Evolutionary conservation across 2,888 invertebrate species (phyloP).

Genomic region (Caenorhabditis japonica): DNA sequence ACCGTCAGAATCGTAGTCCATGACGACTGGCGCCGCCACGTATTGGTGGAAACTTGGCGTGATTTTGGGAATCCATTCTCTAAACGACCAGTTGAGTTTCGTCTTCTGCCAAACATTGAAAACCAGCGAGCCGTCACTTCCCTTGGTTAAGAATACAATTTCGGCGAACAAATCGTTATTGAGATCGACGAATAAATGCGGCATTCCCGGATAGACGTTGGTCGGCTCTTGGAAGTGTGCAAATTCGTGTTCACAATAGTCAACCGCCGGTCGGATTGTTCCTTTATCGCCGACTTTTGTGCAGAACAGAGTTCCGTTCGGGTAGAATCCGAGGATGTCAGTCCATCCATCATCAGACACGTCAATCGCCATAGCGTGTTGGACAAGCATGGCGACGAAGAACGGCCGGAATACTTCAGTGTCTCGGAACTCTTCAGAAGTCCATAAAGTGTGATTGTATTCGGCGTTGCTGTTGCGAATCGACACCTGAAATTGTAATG

Average conservation of each 20-base stretch:
- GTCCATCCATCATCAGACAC: slow-evolving; percentile 72
- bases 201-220: slow-evolving; percentile 53
- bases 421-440: slow-evolving; percentile 6
- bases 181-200: slow-evolving; percentile 61
- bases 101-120: slow-evolving; percentile 40
- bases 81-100: slow-evolving; percentile 37
- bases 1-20: slow-evolving; percentile 72
- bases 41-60: slow-evolving; percentile 30
- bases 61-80: slow-evolving; percentile 38
- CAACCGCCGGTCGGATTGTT: slow-evolving; percentile 11
- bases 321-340: slow-evolving; percentile 71
- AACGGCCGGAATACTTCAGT: slow-evolving; percentile 21
- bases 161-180: slow-evolving; percentile 70
- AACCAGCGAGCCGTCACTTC: slow-evolving; percentile 33
- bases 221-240: slow-evolving; percentile 8
- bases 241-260: slow-evolving; percentile 40
- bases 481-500: slow-evolving; percentile 23
- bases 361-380: slow-evolving; percentile 66
- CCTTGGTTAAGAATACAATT: slow-evolving; percentile 66
- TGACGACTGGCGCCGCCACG: slow-evolving; percentile 64
- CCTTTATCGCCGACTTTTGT: slow-evolving; percentile 11
- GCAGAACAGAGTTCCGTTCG: slow-evolving; percentile 58
- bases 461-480: slow-evolving; percentile 4
- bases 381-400: slow-evolving; percentile 34
- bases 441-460: slow-evolving; percentile 52